Conservation (phyloP, 2,797 vertebrate species). For the Silurus aristotelis region DNA sequence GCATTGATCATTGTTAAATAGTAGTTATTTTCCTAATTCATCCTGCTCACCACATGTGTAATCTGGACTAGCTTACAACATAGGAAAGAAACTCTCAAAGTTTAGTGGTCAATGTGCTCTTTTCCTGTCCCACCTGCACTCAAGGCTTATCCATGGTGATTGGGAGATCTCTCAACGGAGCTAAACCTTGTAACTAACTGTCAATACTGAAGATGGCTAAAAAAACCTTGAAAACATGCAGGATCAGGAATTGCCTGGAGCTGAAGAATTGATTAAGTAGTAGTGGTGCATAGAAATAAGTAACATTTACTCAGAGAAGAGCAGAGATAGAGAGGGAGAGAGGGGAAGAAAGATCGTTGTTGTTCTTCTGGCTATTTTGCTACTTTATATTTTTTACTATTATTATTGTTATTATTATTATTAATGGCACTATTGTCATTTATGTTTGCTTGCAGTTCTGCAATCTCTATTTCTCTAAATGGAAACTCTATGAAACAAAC, state of each 20-base stretch:
- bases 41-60: no score
- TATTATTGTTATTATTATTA: background rate
- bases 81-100: background rate
- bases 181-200: background rate
- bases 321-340: no score
- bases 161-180: background rate
- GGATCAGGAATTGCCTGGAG: background rate
- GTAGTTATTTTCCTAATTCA: background rate
- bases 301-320: no score
- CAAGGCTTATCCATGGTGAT: background rate
- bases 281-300: background rate
- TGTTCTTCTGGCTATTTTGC: no score
- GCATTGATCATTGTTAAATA: background rate
- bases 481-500: background rate
- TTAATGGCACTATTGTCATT: background rate
- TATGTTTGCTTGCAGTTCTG: background rate
- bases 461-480: background rate
- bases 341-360: no score
- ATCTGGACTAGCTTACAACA: background rate
- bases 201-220: background rate
- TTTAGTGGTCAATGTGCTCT: background rate
- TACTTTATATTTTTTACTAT: background rate
- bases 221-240: background rate
- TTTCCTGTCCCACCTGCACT: background rate
- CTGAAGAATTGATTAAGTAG: background rate